Percentiles rank a stretch among this genome's conserved stretches.
phyloP scores from a whole-genome alignment of 2,888 invertebrate genomes.

The Lottia gigantea region DNA sequence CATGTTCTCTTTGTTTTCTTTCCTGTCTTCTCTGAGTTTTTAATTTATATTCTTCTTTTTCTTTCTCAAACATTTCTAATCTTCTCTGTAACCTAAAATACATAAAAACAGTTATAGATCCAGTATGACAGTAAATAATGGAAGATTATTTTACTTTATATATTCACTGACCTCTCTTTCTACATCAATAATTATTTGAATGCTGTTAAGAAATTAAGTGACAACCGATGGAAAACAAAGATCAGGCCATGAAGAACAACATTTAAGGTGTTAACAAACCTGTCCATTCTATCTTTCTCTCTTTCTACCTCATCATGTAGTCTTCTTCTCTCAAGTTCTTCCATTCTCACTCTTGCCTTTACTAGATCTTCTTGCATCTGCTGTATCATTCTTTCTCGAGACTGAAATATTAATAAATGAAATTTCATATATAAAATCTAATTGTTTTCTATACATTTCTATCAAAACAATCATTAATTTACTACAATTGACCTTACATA shows the following conservation, averaged over 20 bases:
- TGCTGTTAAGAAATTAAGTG: too few species aligned
- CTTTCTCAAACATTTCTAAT: conserved; percentile 62
- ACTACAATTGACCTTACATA: too few species aligned
- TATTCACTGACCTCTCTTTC: too few species aligned
- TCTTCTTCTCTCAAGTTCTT: conserved; percentile 55
- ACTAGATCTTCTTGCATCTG: conserved; percentile 69
- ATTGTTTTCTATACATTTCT: too few species aligned
- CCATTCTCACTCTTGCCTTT: conserved; percentile 63
- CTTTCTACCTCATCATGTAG: conserved; percentile 51
- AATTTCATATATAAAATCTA: not conserved
- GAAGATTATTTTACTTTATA: too few species aligned
- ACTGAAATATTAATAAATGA: conserved; percentile 37
- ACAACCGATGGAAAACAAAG: too few species aligned
- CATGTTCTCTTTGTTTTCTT: conserved; percentile 71
- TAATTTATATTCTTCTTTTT: conserved; percentile 56
- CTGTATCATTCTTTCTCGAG: conserved; percentile 65
- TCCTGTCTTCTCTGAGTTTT: conserved; percentile 57
- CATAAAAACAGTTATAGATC: too few species aligned
- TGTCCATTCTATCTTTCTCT: conserved; percentile 56
- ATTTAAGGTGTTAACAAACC: conserved; percentile 38
- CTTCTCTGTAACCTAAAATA: conserved; percentile 51
- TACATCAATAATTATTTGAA: too few species aligned
- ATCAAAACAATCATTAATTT: too few species aligned
- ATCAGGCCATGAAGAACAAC: not conserved
- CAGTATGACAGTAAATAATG: too few species aligned